Evolutionary conservation across 2,797 vertebrate species (phyloP).

Genomic region (Ambastaia sidthimunki): DNA sequence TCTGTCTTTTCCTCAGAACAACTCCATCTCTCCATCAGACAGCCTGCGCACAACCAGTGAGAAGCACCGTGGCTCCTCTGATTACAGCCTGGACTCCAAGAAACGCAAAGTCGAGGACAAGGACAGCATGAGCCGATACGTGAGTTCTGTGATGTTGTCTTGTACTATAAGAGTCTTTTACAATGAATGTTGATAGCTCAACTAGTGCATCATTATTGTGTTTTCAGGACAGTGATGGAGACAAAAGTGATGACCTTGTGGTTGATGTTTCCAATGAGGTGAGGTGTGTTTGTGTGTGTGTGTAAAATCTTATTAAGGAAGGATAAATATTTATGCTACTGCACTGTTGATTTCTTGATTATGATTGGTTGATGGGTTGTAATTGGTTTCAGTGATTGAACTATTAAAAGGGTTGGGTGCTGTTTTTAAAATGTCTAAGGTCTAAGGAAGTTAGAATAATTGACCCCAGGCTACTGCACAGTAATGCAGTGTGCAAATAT

Average conservation of each 20-base stretch:
- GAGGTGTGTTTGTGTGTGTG: conserved; percentile 40
- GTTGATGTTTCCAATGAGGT: conserved; percentile 99
- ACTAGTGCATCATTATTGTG: neutral
- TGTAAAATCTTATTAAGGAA: too few relatives aligned
- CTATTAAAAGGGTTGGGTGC: neutral
- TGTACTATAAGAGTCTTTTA: conserved; percentile 1
- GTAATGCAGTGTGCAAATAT: neutral
- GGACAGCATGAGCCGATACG: conserved; percentile 94
- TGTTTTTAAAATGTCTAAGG: too few relatives aligned
- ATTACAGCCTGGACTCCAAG: conserved; percentile 92
- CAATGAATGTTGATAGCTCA: neutral
- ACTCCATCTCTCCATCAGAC: conserved; percentile 93
- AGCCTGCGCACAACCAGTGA: conserved; percentile 89
- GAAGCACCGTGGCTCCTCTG: conserved; percentile 91
- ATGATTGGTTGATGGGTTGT: neutral
- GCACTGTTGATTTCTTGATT: neutral
- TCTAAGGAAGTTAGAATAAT: too few relatives aligned
- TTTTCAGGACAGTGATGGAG: conserved; percentile 94
- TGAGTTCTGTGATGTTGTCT: conserved; percentile 67
- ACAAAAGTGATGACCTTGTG: conserved; percentile 98
- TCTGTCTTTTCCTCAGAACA: conserved; percentile 79
- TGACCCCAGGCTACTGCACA: neutral
- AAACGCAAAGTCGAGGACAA: conserved; percentile 96
- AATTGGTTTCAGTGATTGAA: too few relatives aligned
- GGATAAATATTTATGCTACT: neutral